Base-by-base conservation (phyloP, 2,113 vertebrate genomes). In the Hymenochirus boettgeri region DNA sequence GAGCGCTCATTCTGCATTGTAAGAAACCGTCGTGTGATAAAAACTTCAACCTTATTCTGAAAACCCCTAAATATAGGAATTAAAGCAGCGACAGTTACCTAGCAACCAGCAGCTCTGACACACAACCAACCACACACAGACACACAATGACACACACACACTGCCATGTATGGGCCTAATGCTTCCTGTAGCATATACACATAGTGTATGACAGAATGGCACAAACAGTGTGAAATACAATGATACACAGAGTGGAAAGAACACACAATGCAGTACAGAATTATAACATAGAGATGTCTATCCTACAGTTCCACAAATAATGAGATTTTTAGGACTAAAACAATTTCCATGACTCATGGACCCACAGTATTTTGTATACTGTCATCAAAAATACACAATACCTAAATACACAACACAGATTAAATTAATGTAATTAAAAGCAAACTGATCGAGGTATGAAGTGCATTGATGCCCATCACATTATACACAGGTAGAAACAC, bases 11-110 rank as follows among this genome's bases (percentile, higher is more conserved):
- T 67, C 65, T 67, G 65, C 65, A 67, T 67, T 67, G 65, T 67
- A 67, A 67, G 65, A 67, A 57, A 60, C 65, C 56, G 65, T 53
- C 65, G 65, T 67, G 65, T 67, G 65, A 67, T 67, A 67, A 67
- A 67, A 67, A 67, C 65, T 67, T 67, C 65, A 67, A 67, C 65
- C 65, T 67, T 67, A 67, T 67, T 67, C 65, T 67, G 65, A 67
- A 67, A 67, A 67, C 56, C 65, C 65, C 65, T 67, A 67, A 67
- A 67, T 67, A 67, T 67, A 67, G 65, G 65, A 67, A 67, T 67
- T 67, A 67, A 67, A 67, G 56, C 65, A 67, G 65, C 65, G 65
- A 67, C 65, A 67, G 65, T 67, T 67, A 67, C 65, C 65, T 67
- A 67, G 65, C 65, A 67, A 67, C 65, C 65, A 37, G 47, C 65